Conservation (phyloP, 64 coral and sea anemone genomes). For the Cladopsammia gracilis region DNA sequence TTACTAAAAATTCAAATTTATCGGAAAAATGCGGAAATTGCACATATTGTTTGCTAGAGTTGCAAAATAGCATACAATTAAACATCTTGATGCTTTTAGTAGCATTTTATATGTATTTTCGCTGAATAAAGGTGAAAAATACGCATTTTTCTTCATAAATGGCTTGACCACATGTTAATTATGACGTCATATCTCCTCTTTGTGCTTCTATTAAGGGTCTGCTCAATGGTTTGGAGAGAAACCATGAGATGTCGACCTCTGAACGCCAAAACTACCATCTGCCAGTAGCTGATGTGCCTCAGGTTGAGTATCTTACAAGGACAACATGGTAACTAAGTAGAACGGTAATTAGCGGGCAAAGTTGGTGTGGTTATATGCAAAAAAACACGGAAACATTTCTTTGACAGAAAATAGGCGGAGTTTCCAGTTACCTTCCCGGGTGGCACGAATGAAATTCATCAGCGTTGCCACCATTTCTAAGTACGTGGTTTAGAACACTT, state of each 20-base stretch:
- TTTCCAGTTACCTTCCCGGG: slow-evolving; percentile 51
- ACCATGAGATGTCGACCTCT: slow-evolving; percentile 17
- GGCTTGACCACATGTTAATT: too few species aligned
- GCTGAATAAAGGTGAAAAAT: too few species aligned
- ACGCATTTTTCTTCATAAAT: too few species aligned
- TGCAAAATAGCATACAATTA: too few species aligned
- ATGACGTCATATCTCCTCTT: too few species aligned
- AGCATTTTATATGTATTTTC: too few species aligned
- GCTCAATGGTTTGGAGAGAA: slow-evolving; percentile 50
- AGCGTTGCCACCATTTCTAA: slow-evolving; percentile 44
- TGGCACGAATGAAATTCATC: slow-evolving; percentile 25
- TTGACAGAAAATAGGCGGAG: background rate
- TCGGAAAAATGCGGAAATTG: too few species aligned
- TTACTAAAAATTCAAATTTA: too few species aligned
- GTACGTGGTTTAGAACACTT: slow-evolving; percentile 43
- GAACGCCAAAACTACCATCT: slow-evolving; percentile 53
- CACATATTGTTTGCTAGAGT: too few species aligned
- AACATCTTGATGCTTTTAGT: too few species aligned
- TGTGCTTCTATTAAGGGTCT: slow-evolving; percentile 61
- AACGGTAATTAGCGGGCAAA: slow-evolving; percentile 27
- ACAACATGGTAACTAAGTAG: background rate
- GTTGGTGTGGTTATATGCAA: slow-evolving; percentile 31
- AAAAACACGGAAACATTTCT: slow-evolving; percentile 51
- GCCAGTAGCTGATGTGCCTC: background rate
- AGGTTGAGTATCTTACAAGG: background rate